Evolutionary conservation across 2,797 vertebrate species (phyloP).

Genomic region (Scomberomorus guttatus): DNA sequence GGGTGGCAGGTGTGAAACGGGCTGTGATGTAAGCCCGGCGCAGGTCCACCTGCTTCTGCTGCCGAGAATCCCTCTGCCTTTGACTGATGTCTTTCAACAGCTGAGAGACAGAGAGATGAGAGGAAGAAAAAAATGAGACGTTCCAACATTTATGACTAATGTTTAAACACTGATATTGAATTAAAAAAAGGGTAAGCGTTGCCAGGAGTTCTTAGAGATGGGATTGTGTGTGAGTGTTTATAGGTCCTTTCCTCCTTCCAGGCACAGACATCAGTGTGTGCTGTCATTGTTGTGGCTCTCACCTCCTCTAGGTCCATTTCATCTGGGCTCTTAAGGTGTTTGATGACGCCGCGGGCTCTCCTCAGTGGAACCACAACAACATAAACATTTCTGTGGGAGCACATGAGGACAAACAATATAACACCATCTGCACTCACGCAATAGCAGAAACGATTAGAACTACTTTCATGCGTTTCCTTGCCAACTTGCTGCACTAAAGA

Average conservation of each 20-base stretch:
- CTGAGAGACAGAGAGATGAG: conserved; percentile 73
- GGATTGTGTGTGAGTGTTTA: conserved; percentile 44
- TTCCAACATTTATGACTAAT: conserved; percentile 54
- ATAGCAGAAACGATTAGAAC: conserved; percentile 13
- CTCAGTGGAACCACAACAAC: conserved; percentile 95
- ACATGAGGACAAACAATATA: conserved; percentile 52
- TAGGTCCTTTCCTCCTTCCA: conserved; percentile 50
- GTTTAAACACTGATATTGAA: conserved; percentile 46
- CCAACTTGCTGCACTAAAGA: conserved; percentile 1
- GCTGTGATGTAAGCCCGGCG: conserved; percentile 95
- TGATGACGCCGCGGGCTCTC: conserved; percentile 90
- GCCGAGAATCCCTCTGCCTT: conserved; percentile 89
- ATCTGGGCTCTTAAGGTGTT: conserved; percentile 92
- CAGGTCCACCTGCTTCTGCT: conserved; percentile 93
- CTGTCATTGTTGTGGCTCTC: conserved; percentile 66
- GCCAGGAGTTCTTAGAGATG: conserved; percentile 52
- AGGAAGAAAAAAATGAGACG: conserved; percentile 17
- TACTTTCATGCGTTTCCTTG: not conserved
- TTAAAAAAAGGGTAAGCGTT: conserved; percentile 51
- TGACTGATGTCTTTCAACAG: conserved; percentile 93
- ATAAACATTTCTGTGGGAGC: conserved; percentile 90
- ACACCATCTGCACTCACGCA: conserved; percentile 29
- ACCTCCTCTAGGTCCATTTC: conserved; percentile 99
- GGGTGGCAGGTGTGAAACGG: conserved; percentile 89
- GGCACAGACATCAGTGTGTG: conserved; percentile 54